Conservation (phyloP, 2,888 invertebrate species). For the Merodon equestris region DNA sequence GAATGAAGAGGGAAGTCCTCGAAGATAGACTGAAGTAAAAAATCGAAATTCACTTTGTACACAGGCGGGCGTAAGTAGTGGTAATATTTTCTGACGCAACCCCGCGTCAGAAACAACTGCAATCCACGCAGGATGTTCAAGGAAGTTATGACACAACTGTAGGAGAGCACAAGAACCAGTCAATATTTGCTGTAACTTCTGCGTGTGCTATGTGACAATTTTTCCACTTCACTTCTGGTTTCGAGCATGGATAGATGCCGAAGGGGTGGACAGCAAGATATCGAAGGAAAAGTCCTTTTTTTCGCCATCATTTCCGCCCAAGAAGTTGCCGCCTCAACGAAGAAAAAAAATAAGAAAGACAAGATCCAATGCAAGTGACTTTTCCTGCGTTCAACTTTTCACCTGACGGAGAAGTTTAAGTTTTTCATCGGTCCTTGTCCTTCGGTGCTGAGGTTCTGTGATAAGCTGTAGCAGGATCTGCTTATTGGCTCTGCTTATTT, state of each 20-base stretch:
- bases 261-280: not conserved
- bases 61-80: no score
- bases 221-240: constrained; percentile 63
- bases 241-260: constrained; percentile 1
- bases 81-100: constrained; percentile 54
- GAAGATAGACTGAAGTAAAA: not conserved
- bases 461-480: constrained; percentile 61
- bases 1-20: not conserved
- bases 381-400: constrained; percentile 57
- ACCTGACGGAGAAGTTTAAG: constrained; percentile 43
- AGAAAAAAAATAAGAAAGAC: constrained; percentile 2
- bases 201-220: constrained; percentile 69
- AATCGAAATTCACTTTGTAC: constrained; percentile 33
- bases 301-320: no score
- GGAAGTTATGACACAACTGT: constrained; percentile 53
- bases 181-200: constrained; percentile 38
- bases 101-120: constrained; percentile 65
- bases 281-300: no score
- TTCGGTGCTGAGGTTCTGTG: constrained; percentile 33
- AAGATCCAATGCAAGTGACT: constrained; percentile 54
- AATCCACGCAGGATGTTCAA: constrained; percentile 64
- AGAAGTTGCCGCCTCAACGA: no score
- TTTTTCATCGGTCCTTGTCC: not conserved
- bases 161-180: not conserved
- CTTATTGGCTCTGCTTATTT: constrained; percentile 68